phyloP scores from a whole-genome alignment of 2,888 invertebrate species.

The Spilarctia lutea region DNA sequence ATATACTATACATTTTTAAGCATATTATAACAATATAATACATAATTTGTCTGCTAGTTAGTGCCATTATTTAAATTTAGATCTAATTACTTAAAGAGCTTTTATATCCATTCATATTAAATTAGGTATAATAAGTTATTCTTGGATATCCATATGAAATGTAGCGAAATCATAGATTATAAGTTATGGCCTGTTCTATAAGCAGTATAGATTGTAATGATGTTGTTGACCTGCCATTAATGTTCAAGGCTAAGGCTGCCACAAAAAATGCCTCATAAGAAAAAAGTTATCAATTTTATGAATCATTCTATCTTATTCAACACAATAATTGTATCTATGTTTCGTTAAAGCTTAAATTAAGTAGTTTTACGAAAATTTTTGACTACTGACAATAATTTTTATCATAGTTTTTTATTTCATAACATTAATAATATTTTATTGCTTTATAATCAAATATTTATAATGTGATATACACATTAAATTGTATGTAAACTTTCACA shows the following conservation, averaged over 20 bases:
- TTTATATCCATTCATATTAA: not conserved
- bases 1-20: not conserved
- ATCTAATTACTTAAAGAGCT: not conserved
- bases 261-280: constrained; percentile 27
- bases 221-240: constrained; percentile 39
- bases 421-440: not conserved
- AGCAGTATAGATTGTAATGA: constrained; percentile 20
- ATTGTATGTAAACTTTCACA: not conserved
- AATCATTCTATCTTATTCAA: constrained; percentile 5
- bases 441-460: not conserved
- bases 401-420: not conserved
- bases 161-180: constrained; percentile 6
- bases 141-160: not conserved
- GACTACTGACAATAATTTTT: not conserved
- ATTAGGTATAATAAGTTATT: not conserved
- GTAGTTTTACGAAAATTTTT: not conserved
- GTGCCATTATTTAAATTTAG: not conserved
- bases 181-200: not conserved
- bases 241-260: constrained; percentile 42
- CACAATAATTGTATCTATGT: not conserved
- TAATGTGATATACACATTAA: not conserved
- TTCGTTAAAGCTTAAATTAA: not conserved
- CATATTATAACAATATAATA: not conserved
- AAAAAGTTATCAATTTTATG: constrained; percentile 15
- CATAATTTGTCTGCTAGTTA: not conserved